Evolutionary conservation across 1,140 invertebrate species (phyloP).

Genomic region (Drosophila teissieri): DNA sequence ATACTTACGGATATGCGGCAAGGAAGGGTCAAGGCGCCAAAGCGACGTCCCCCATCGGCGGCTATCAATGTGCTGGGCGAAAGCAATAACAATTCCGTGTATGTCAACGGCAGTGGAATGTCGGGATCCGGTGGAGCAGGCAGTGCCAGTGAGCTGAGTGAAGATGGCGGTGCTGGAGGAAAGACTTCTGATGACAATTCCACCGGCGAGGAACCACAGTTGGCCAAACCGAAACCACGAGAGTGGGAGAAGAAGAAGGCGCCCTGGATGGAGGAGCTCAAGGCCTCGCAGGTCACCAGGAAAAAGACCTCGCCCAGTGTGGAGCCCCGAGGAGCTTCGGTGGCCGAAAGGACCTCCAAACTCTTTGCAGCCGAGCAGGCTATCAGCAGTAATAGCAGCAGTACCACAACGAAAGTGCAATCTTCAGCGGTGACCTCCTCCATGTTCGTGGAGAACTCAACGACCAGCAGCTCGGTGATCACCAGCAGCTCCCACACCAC

Average conservation of each 20-base stretch:
- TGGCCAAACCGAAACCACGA: slow-evolving; percentile 85
- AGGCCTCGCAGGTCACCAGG: slow-evolving; percentile 87
- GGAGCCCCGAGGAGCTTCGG: slow-evolving; percentile 63
- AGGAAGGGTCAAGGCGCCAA: slow-evolving; percentile 86
- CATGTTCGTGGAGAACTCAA: slow-evolving; percentile 69
- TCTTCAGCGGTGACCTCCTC: slow-evolving; percentile 73
- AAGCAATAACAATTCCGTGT: slow-evolving; percentile 81
- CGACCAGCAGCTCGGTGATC: slow-evolving; percentile 41
- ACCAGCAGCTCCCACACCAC: slow-evolving; percentile 70
- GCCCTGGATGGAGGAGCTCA: slow-evolving; percentile 89
- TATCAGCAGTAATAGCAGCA: slow-evolving; percentile 43
- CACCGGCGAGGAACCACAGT: slow-evolving; percentile 84
- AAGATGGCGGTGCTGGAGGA: slow-evolving; percentile 42
- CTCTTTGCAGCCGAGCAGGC: slow-evolving; percentile 62
- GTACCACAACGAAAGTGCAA: slow-evolving; percentile 77
- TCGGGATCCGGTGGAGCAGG: slow-evolving; percentile 32
- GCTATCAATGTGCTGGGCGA: slow-evolving; percentile 79
- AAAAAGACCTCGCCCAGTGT: slow-evolving; percentile 85
- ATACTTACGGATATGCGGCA: slow-evolving; percentile 88
- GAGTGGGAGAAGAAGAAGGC: slow-evolving; percentile 88
- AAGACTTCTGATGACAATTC: slow-evolving; percentile 72
- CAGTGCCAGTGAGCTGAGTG: slow-evolving; percentile 69
- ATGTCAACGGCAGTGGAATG: slow-evolving; percentile 80
- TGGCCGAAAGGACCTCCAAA: slow-evolving; percentile 71
- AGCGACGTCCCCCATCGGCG: slow-evolving; percentile 86